Base-by-base conservation (phyloP, 1,140 invertebrate genomes). In the Bombus sylvicola region DNA sequence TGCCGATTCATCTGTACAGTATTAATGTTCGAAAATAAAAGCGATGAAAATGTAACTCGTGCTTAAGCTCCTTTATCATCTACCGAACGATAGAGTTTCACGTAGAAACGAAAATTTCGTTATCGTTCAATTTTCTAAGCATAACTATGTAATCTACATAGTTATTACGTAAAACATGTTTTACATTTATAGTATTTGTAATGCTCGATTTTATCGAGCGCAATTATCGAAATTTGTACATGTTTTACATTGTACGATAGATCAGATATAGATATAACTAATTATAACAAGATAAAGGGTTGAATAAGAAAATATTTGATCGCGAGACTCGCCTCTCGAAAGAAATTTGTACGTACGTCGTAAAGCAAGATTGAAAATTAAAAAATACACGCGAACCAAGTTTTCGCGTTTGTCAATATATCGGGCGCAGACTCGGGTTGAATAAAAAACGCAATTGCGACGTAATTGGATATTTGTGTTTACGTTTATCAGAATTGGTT, bases 21-120 rank as follows among this genome's bases (percentile, higher is more conserved):
- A 93, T 94, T 94, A 94, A 91, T 92, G 91, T 94, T 91, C 89
- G 88, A 90, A 92, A 94, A 93, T 94, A 91, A 93, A 84, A 90
- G 75, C 85, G 83, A 75, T 68, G 77, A 86, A 91, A 86, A 84
- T 15, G 12, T 47, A 81, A n/a, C 25, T 53, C 9, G 22, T 47
- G 31, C 1, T 73, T 4, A 1, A 47, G 9, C 31, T 57, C 15
- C 28, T 3, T 34, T 10, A n/a, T 6, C n/a, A 5, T 57, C 34
- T 12, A 28, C 4, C 15, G 31, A 12, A 64, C 3, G 28, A 15
- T 13, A 12, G 3, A 47, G 43, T 47, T 47, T 47, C 15, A 18
- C 0, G 15, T 18, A 47, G 47, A 53, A 22, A 22, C 18, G 47
- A 22, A 53, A 53, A 53, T 53, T 53, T 53, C 47, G 18, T 53